Conservation (phyloP, 2,797 vertebrate genomes). For the Ctenochaetus hawaiiensis region DNA sequence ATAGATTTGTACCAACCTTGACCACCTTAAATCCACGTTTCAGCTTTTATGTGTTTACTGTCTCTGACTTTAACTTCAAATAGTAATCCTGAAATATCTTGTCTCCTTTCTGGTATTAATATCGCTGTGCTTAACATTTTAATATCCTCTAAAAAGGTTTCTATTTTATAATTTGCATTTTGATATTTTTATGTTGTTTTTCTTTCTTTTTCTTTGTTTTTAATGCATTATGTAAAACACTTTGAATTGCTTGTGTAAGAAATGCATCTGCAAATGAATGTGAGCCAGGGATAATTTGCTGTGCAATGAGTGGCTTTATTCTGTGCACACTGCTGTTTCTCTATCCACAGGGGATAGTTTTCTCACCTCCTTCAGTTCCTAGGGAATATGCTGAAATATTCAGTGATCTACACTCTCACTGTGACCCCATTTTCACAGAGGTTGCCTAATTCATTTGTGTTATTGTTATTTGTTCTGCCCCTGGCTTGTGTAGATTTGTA, state of each 20-base stretch:
- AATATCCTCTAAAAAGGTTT: neutral
- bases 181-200: neutral
- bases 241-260: neutral
- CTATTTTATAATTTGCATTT: neutral
- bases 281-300: constrained; percentile 75
- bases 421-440: constrained; percentile 56
- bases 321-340: constrained; percentile 68
- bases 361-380: constrained; percentile 52
- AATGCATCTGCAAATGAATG: constrained; percentile 78
- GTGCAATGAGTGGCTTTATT: constrained; percentile 69
- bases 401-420: constrained; percentile 64
- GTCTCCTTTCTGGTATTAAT: neutral
- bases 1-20: neutral
- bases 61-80: neutral
- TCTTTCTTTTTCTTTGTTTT: neutral
- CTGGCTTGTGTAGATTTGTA: constrained; percentile 55
- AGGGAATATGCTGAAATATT: constrained; percentile 67
- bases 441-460: constrained; percentile 64
- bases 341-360: constrained; percentile 62
- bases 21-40: neutral
- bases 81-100: neutral
- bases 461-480: constrained; percentile 58
- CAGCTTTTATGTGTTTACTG: neutral
- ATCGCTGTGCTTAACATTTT: neutral
- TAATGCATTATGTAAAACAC: neutral